Percentiles rank a stretch among this genome's conserved stretches.
phyloP scores from a whole-genome alignment of 2,888 invertebrate genomes.

The Dryobota labecula region DNA sequence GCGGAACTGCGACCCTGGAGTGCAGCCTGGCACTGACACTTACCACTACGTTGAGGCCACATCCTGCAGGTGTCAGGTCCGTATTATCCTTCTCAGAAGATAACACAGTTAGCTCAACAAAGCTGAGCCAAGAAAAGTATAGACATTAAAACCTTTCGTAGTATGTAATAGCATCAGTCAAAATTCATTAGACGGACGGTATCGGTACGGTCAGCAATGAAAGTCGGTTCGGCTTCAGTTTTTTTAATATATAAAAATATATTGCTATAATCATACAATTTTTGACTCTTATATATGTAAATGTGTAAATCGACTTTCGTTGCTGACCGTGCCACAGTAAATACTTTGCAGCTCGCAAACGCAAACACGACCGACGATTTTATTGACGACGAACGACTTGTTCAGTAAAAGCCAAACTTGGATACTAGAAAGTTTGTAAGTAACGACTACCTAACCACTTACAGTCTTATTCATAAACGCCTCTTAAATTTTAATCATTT shows the following conservation, averaged over 20 bases:
- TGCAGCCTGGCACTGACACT: slow-evolving; percentile 92
- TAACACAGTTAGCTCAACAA: background rate
- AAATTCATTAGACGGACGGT: background rate
- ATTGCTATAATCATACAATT: background rate
- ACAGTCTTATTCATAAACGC: too few relatives aligned
- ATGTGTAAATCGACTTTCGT: background rate
- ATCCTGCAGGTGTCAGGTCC: slow-evolving; percentile 93
- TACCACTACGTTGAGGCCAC: slow-evolving; percentile 95
- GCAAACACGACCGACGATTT: slow-evolving; percentile 22
- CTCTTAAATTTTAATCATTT: too few relatives aligned
- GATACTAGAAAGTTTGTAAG: slow-evolving; percentile 32
- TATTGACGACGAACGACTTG: slow-evolving; percentile 3
- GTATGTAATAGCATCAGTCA: background rate
- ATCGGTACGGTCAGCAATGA: too few relatives aligned
- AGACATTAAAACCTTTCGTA: too few relatives aligned
- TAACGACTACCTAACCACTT: slow-evolving; percentile 1
- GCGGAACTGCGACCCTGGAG: slow-evolving; percentile 94
- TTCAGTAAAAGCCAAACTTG: slow-evolving; percentile 20
- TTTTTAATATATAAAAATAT: too few relatives aligned
- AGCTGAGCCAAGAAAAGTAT: too few relatives aligned
- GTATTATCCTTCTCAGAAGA: slow-evolving; percentile 2
- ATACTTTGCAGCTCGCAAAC: slow-evolving; percentile 12
- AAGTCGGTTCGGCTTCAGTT: background rate
- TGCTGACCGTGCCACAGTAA: background rate
- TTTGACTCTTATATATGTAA: background rate